Evolutionary conservation across 2,797 vertebrate species (phyloP).

Genomic region (Danionella dracula): DNA sequence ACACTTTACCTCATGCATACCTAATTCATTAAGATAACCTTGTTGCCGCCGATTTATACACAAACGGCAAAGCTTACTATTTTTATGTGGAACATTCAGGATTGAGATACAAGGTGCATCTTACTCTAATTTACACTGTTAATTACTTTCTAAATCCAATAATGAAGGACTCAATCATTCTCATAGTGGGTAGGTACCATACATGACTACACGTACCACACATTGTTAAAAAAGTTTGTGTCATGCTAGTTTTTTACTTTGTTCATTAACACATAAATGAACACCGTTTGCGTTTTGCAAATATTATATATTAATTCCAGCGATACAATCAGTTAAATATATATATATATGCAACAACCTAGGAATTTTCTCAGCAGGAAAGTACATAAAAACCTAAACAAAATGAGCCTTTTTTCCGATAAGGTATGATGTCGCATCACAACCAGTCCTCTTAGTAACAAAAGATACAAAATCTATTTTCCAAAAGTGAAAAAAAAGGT

Average conservation of each 20-base stretch:
- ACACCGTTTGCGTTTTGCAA: constrained; percentile 86
- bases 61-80: constrained; percentile 83
- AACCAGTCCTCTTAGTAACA: constrained; percentile 99
- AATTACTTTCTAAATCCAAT: constrained; percentile 57
- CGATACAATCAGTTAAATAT: constrained; percentile 95
- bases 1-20: constrained; percentile 84
- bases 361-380: constrained; percentile 98
- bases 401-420: constrained; percentile 98
- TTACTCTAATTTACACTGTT: constrained; percentile 85
- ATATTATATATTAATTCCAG: constrained; percentile 75
- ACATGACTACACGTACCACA: constrained; percentile 72
- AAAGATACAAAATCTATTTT: constrained; percentile 99
- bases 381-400: constrained; percentile 99
- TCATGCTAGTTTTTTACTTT: constrained; percentile 70
- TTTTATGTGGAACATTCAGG: constrained; percentile 91
- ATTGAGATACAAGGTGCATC: constrained; percentile 90
- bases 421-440: constrained; percentile 84
- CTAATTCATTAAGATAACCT: constrained; percentile 85
- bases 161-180: constrained; percentile 34
- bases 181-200: constrained; percentile 68
- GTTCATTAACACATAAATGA: constrained; percentile 71
- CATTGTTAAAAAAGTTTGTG: constrained; percentile 69
- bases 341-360: constrained; percentile 63
- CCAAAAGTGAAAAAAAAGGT: constrained; percentile 99
- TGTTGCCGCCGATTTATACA: constrained; percentile 82